Base-by-base conservation (phyloP, 2,797 vertebrate species). In the Dryobates pubescens region DNA sequence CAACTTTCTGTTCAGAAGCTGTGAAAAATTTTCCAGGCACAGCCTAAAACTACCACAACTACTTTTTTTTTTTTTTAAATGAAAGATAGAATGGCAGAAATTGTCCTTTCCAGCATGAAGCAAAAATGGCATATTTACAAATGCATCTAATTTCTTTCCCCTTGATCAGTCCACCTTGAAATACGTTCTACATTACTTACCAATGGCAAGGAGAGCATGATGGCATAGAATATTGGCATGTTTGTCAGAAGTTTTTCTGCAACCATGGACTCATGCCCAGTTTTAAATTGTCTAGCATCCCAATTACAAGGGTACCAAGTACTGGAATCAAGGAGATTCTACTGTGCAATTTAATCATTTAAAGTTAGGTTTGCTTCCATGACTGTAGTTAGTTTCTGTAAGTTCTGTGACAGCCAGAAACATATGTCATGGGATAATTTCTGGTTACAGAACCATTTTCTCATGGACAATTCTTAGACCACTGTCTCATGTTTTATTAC, bases 351-450 rank as follows among this genome's bases (percentile, higher is more conserved):
- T 87, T 38, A 38, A 38, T 38, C 9, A 13, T 38, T 38, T 90
- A 85, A 85, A 85, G 38, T 75, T 94, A 88, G 94, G 90, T 88
- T 94, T 85, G 34, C 17, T 87, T 94, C 96, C 92, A 89, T 58
- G 71, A 38, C 43, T 77, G 32, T 26, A 81, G 82, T 41, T 65
- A 78, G 63, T 83, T 96, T 92, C 86, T 0, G 0, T 89, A 90
- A 94, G 79, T 78, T 86, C 38, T 73, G 32, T 47, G 81, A 82
- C 27, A 61, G 78, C 94, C 93, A 95, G 92, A 80, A 94, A 78
- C 3, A 11, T 57, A 75, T 24, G 61, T 76, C 88, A 94, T n/a
- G 19, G 32, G 6, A 69, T 78, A 80, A 72, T 12, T 19, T 43
- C n/a, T 89, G 47, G 30, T 61, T 63, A 80, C 0, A 3, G 63